A percentile compares a stretch with the other conserved stretches of the same genome.
phyloP scores from a whole-genome alignment of 92 coral and sea anemone genomes.

The Porites evermanni region DNA sequence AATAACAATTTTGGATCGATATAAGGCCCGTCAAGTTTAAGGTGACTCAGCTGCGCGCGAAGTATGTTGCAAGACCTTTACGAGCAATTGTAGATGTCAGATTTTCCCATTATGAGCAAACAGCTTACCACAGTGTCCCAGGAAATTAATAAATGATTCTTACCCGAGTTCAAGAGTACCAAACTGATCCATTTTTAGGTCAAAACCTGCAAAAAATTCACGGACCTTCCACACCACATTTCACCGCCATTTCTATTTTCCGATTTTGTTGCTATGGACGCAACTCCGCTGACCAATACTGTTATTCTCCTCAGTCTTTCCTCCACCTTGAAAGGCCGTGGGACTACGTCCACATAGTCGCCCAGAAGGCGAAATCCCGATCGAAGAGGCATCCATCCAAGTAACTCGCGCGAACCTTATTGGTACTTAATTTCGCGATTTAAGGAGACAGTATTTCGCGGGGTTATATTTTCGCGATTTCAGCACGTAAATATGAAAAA shows the following conservation, averaged over 20 bases:
- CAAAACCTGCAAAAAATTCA: neutral
- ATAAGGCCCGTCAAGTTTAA: no score
- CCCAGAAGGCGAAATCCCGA: no score
- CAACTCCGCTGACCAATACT: slow-evolving; percentile 27
- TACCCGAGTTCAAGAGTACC: slow-evolving; percentile 88
- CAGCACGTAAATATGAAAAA: no score
- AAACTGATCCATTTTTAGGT: slow-evolving; percentile 79
- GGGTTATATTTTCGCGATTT: no score
- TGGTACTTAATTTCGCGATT: no score
- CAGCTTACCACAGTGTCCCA: neutral
- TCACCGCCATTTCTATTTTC: slow-evolving; percentile 33
- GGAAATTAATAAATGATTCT: slow-evolving; percentile 3
- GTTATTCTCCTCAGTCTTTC: neutral
- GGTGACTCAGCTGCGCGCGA: neutral
- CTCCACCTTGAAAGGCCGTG: no score
- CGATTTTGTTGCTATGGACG: slow-evolving; percentile 47
- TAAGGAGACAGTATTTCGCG: no score
- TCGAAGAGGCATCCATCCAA: no score
- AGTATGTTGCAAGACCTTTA: neutral
- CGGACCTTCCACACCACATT: neutral
- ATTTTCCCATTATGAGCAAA: neutral
- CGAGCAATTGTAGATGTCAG: neutral
- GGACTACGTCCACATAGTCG: no score
- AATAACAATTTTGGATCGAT: no score
- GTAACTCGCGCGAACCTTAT: no score